Evolutionary conservation across 2,888 invertebrate species (phyloP), one percentile per base, ranked within the genome.

Genomic region (Spicauda simplicius): DNA sequence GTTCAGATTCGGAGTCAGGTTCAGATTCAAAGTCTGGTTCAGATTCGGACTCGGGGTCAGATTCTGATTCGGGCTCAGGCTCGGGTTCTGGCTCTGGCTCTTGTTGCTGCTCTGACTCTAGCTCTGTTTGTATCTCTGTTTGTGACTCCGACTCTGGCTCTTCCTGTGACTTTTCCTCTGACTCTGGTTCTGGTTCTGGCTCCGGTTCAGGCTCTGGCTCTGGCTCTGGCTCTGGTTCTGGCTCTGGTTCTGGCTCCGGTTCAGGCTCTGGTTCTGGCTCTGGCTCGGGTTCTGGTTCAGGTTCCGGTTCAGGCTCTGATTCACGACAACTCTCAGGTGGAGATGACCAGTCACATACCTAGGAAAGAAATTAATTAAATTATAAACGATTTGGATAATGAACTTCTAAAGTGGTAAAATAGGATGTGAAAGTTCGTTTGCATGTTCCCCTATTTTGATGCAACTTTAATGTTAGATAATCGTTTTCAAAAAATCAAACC

Each of bases 281-380:
- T 33, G 33, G 33, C 33, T 33, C 33, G 3, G 33, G 33, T 10
- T 33, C 33, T 1, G 33, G 33, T 33, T 33, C 33, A 33, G 33
- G 33, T 33, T 33, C 33, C 33, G 33, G 33, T 10, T 33, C 33
- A 10, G 33, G 33, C 33, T 33, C 33, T 87, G 82, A 76, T 61
- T 84, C 81, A 41, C 71, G 71, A 70, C 91, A 91, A 41, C 76
- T 76, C 25, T 70, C 77, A 41, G 91, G 91, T 53, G 82, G 76
- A 4, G 73, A 59, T 14, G 85, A 83, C 78, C 84, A 82, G 76
- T 91, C 92, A 71, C 92, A 92, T 30, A 90, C 80, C 92, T 92
- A 55, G 52, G 1, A 50, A 10, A 55, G 10, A 10, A 10, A 41
- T n/a, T n/a, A n/a, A n/a, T n/a, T n/a, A n/a, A n/a, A n/a, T n/a